Evolutionary conservation across 1,140 invertebrate genomes (phyloP).

Genomic region (Ceratina japonica): DNA sequence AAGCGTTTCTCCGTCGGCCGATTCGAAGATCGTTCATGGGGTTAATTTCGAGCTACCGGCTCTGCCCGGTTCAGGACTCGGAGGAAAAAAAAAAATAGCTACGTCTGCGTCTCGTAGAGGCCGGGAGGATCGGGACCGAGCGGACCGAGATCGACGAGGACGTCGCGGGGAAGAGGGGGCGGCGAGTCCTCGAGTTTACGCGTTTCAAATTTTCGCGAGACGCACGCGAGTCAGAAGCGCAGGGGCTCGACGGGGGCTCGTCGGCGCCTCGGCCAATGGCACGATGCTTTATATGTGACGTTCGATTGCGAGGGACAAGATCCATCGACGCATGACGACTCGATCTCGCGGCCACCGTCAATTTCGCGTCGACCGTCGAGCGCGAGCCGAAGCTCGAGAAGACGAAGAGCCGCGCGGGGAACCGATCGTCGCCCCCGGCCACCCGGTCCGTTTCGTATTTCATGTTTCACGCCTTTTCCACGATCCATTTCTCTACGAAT

Average conservation of each 20-base stretch:
- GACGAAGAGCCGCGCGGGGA: no score
- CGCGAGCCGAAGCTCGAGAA: not conserved
- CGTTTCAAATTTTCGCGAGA: not conserved
- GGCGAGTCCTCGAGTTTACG: not conserved
- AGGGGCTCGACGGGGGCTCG: constrained; percentile 57
- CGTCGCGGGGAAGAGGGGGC: not conserved
- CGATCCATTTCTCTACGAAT: no score
- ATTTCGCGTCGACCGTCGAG: not conserved
- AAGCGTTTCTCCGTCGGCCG: not conserved
- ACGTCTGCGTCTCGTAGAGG: not conserved
- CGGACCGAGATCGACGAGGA: not conserved
- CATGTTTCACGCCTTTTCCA: no score
- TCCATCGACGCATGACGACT: constrained; percentile 24
- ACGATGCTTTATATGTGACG: constrained; percentile 33
- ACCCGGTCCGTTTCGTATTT: no score
- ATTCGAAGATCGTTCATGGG: constrained; percentile 17
- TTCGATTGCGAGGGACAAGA: constrained; percentile 28
- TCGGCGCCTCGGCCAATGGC: constrained; percentile 53
- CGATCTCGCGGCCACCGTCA: constrained; percentile 1
- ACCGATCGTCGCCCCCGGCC: no score
- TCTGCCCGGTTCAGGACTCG: not conserved
- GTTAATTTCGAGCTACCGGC: constrained; percentile 3
- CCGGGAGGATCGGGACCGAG: no score
- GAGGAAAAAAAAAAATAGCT: not conserved
- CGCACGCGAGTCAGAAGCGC: constrained; percentile 49